A percentile compares a stretch with the other conserved stretches of the same genome.
phyloP scores from a whole-genome alignment of 2,797 vertebrate species.

The Mallotus villosus region DNA sequence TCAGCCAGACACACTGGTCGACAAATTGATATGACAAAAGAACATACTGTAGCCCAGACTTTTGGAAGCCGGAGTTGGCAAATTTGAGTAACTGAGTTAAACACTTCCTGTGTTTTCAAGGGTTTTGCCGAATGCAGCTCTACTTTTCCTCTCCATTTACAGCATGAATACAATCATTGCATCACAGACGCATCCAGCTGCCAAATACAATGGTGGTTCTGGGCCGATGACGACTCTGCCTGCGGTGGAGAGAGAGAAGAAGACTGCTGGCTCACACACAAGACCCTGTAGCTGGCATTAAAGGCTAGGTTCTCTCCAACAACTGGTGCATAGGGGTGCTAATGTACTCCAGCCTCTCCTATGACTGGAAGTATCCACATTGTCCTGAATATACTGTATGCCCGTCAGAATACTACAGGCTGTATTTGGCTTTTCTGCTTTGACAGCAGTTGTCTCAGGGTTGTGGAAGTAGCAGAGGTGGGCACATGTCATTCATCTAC shows the following conservation, averaged over 20 bases:
- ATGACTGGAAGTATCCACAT: not conserved
- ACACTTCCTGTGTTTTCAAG: constrained; percentile 41
- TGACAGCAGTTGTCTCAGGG: not conserved
- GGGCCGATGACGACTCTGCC: constrained; percentile 18
- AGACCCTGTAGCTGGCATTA: not conserved
- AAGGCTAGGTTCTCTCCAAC: not conserved
- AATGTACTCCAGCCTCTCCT: not conserved
- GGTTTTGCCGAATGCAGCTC: constrained; percentile 10
- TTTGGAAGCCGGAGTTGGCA: constrained; percentile 23
- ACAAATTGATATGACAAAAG: constrained; percentile 23
- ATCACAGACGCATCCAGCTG: constrained; percentile 31
- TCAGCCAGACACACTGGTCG: constrained; percentile 28
- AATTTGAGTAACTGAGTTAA: constrained; percentile 31
- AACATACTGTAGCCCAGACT: constrained; percentile 5
- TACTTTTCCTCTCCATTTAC: constrained; percentile 30
- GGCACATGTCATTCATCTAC: constrained; percentile 10
- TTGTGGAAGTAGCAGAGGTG: not conserved
- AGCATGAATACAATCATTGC: constrained; percentile 34
- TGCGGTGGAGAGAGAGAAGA: not conserved
- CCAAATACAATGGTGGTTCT: constrained; percentile 25
- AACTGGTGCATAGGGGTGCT: not conserved
- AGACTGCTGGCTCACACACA: constrained; percentile 7
- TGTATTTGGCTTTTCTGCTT: not conserved
- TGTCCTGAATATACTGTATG: not conserved
- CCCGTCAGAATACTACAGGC: not conserved